Base-by-base conservation (phyloP, 2,113 vertebrate species). In the Phycodurus eques region DNA sequence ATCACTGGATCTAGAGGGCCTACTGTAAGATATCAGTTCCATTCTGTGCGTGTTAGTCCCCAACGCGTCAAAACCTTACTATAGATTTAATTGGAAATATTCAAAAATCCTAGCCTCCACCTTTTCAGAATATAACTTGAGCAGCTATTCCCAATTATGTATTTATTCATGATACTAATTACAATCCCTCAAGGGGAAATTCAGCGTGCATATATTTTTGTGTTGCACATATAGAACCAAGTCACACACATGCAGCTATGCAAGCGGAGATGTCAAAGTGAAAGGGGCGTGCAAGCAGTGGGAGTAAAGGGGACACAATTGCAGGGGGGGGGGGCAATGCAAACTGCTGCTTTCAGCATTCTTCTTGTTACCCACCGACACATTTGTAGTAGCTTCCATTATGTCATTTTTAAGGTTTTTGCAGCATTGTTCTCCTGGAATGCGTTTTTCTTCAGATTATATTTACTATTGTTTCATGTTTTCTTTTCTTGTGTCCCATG, bases 1-100 rank as follows among this genome's bases (percentile, higher is more conserved):
- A 51, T 90, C 85, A 88, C 71, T 59, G 70, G 69, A 63, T 80
- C 72, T 67, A 33, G 68, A 84, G 79, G 72, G 76, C 67, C 74
- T 49, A 70, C 79, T 80, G 80, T 75, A 68, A 82, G 76, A 56
- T 75, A 73, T 67, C 20, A 4, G 72, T 73, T 79, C 47, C 17
- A 39, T 68, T 39, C 35, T 39, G 35, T 39, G 69, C 72, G 57
- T 59, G 60, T 69, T 42, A 22, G 66, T 73, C 80, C 71, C 70
- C 44, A 59, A 51, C 56, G 59, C 63, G 22, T 20, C 42, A 47
- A 47, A 31, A 35, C 3, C 46, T 19, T 56, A 31, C 49, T 47
- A 19, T 66, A 61, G 22, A 46, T 39, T 61, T 76, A 35, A 8
- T 67, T 80, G 73, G 66, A 64, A 74, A 74, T 72, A 46, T 68